These are phyloP conservation scores for Apamea anceps DNA, from an alignment of 2,888 invertebrate species.

Conservation along the genomic window DNA sequence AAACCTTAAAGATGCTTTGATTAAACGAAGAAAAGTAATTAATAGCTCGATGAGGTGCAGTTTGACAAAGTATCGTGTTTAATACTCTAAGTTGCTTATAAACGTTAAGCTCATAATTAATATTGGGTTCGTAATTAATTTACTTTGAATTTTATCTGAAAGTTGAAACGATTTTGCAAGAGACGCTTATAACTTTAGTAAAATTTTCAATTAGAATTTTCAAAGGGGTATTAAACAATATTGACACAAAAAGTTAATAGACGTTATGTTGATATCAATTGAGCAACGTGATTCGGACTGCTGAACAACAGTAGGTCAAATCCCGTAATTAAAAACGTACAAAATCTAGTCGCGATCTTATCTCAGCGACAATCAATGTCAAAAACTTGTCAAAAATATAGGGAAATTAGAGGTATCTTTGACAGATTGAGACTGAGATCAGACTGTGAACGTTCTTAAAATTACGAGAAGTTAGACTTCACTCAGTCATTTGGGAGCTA, in stretches of 20 bases:
- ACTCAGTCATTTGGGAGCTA: slow-evolving; percentile 10
- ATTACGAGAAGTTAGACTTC: neutral
- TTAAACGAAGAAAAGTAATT: neutral
- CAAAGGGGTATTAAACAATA: slow-evolving; percentile 40
- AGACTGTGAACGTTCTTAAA: too few relatives aligned
- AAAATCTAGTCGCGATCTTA: too few relatives aligned
- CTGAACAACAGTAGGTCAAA: slow-evolving; percentile 5
- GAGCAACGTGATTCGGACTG: slow-evolving; percentile 24
- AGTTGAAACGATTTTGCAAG: slow-evolving; percentile 35
- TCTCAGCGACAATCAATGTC: too few relatives aligned
- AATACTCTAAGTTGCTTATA: slow-evolving; percentile 5
- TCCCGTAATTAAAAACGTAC: too few relatives aligned
- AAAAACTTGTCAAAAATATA: too few relatives aligned
- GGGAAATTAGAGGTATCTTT: too few relatives aligned
- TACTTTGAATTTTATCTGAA: slow-evolving; percentile 48
- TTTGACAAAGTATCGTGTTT: neutral
- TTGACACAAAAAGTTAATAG: slow-evolving; percentile 50
- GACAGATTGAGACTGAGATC: too few relatives aligned
- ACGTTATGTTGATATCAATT: slow-evolving; percentile 35
- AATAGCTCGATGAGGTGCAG: slow-evolving; percentile 16
- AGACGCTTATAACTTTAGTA: slow-evolving; percentile 36
- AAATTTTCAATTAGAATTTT: slow-evolving; percentile 48
- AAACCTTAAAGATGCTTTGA: slow-evolving; percentile 7
- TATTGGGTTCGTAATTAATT: slow-evolving; percentile 48
- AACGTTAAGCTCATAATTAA: slow-evolving; percentile 24